Conservation (phyloP, 2,888 invertebrate genomes). For the Euclidia mi region DNA sequence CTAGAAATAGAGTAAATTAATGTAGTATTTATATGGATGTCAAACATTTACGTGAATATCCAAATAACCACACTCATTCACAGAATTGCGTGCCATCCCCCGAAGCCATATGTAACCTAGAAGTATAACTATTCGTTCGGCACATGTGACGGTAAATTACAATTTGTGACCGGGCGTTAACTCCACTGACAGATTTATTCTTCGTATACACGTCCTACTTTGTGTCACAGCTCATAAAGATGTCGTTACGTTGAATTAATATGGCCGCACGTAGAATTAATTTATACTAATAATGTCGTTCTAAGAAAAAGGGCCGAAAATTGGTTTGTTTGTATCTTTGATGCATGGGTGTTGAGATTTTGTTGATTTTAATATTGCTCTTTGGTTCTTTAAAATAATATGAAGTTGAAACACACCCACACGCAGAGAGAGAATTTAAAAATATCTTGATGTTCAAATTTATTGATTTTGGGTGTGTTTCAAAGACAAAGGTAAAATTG, state of each 20-base stretch:
- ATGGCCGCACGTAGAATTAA: conserved; percentile 76
- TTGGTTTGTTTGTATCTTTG: conserved; percentile 17
- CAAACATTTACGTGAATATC: no score
- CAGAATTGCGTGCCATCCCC: conserved; percentile 13
- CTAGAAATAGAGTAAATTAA: no score
- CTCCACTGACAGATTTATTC: conserved; percentile 84
- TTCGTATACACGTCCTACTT: conserved; percentile 82
- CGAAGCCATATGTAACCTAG: conserved; percentile 43
- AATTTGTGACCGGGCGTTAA: conserved; percentile 84
- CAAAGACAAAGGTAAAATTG: no score
- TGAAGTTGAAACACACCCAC: no score
- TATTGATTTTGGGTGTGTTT: no score
- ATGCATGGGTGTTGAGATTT: conserved; percentile 3
- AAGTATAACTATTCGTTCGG: conserved; percentile 67
- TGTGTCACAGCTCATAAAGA: conserved; percentile 86
- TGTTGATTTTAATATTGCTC: not conserved
- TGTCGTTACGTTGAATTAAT: conserved; percentile 84
- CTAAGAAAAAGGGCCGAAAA: conserved; percentile 58
- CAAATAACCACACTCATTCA: not conserved
- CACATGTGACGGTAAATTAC: conserved; percentile 81
- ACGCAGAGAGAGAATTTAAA: no score
- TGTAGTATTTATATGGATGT: no score
- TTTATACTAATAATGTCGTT: conserved; percentile 68
- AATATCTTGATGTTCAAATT: no score
- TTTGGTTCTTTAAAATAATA: no score